Conservation (phyloP, 2,797 vertebrate genomes). For the Macropus fuliginosus region DNA sequence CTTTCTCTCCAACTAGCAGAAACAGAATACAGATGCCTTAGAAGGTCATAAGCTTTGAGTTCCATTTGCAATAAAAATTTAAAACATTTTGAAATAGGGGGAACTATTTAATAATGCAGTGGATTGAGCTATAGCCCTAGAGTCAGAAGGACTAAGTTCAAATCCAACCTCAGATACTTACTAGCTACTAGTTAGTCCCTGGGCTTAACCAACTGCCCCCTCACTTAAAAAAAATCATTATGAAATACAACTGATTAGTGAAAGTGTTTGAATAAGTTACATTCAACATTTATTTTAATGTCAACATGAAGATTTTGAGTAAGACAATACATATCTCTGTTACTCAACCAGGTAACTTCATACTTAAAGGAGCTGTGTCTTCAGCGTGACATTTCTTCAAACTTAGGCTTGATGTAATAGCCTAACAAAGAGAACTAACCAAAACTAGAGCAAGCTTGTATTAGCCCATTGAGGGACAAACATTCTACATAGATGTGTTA, state of each 20-base stretch:
- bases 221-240: neutral
- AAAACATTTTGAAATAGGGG: neutral
- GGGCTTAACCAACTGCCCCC: neutral
- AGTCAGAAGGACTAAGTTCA: neutral
- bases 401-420: neutral
- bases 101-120: neutral
- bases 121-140: neutral
- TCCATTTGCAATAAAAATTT: neutral
- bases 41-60: neutral
- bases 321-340: neutral
- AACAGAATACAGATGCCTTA: neutral
- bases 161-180: neutral
- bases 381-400: neutral
- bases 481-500: neutral
- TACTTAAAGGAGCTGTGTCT: neutral
- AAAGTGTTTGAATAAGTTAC: neutral
- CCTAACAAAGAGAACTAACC: neutral
- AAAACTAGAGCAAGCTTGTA: neutral
- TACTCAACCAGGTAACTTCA: neutral
- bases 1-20: neutral
- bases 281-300: neutral
- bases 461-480: neutral
- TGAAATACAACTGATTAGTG: neutral
- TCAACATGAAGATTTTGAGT: neutral
- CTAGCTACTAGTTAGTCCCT: neutral